Base-by-base conservation (phyloP, 2,888 invertebrate species). In the Drosophila neonasuta region DNA sequence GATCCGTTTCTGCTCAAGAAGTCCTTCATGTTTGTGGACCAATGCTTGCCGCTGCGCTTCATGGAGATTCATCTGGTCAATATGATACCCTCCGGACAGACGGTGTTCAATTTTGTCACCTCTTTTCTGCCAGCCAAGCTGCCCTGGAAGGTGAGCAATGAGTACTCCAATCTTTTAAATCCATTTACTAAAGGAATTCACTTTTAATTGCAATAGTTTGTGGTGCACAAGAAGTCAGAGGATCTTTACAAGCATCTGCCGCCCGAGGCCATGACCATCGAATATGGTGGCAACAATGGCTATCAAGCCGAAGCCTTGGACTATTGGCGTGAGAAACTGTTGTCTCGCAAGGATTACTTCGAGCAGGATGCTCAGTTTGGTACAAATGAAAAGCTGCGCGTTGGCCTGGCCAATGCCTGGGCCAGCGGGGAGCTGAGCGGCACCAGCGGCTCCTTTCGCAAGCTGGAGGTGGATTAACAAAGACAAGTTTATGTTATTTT, bases 201-300 rank as follows among this genome's bases (percentile, higher is more conserved):
- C 1, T 3, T n/a, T 1, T 13, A 6, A 3, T 9, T 13, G 1
- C 10, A n/a, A 0, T 39, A 89, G 89, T 81, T 89, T 32, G 39
- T 86, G 13, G 74, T 89, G 10, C 89, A 89, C 68, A 87, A 86
- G 55, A 88, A 87, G 61, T 83, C 86, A 2, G 88, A 88, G 69
- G 87, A 89, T 60, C 59, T 89, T 62, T 89, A 79, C 20, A 79
- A 84, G 1, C 81, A 87, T 48, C 58, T 89, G 24, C 84, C 88
- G 7, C 65, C 80, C 0, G 89, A 89, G 32, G 81, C 75, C 6
- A 78, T 89, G 80, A 80, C 79, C 41, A 77, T 84, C 9, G 88
- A 89, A 63, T 89, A 88, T 51, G 89, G 88, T 5, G 88, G 88
- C 30, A 80, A 68, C 54, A 88, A 88, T 60, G 89, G 89, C 45